phyloP scores from a whole-genome alignment of 2,113 vertebrate genomes.

The Sus scrofa region DNA sequence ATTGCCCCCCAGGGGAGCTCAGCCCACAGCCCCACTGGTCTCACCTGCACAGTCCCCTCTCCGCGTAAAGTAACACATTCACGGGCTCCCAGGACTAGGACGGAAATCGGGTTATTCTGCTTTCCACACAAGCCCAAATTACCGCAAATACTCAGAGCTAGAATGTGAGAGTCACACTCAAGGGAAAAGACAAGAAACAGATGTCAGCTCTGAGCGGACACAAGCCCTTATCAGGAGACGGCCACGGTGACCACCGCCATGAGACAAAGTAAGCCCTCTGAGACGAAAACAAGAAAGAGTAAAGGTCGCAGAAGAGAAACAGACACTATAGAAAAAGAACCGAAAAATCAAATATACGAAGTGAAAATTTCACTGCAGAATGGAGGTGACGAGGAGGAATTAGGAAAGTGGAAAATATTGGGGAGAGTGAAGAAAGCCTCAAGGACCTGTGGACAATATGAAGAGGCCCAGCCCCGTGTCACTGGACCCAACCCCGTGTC shows the following conservation, averaged over 20 bases:
- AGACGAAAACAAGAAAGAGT: background rate
- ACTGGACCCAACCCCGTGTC: no score
- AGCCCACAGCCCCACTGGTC: background rate
- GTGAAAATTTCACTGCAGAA: background rate
- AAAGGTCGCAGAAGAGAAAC: background rate
- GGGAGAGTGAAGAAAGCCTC: background rate
- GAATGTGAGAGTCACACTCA: background rate
- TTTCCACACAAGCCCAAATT: background rate
- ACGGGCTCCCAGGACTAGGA: background rate
- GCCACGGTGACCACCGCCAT: background rate
- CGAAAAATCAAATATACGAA: background rate
- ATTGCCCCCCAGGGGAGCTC: accelerated
- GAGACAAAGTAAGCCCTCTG: background rate
- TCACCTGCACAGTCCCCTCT: background rate
- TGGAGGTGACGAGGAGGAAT: background rate
- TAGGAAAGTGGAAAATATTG: background rate
- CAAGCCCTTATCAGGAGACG: background rate
- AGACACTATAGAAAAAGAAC: background rate
- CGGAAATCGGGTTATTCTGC: no score
- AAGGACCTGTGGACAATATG: background rate
- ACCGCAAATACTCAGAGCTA: background rate
- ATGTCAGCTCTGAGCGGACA: background rate
- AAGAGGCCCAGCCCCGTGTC: background rate
- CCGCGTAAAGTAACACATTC: background rate
- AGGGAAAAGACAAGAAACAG: background rate